Conservation (phyloP, 2,797 vertebrate genomes). For the Sebastolobus alascanus region DNA sequence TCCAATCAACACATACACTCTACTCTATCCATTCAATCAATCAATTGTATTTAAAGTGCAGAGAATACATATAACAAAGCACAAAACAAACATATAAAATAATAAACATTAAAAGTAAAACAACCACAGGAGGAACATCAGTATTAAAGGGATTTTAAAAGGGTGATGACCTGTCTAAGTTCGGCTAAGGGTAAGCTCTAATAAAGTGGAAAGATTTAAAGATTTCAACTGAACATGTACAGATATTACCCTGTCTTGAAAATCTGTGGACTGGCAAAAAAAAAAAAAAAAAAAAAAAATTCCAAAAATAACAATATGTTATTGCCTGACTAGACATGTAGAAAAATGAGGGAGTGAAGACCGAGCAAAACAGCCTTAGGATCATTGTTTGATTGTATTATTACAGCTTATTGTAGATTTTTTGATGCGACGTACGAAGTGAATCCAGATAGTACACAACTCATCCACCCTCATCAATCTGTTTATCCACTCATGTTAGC, state of each 20-base stretch:
- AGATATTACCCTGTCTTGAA: background rate
- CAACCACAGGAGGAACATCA: too few species aligned
- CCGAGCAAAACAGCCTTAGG: background rate
- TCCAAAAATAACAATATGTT: background rate
- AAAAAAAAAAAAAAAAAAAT: background rate
- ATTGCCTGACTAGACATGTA: background rate
- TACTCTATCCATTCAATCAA: background rate
- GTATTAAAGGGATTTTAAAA: too few species aligned
- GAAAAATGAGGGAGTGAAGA: background rate
- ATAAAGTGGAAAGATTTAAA: background rate
- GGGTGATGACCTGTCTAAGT: too few species aligned
- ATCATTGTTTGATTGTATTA: background rate
- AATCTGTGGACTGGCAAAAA: background rate
- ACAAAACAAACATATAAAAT: too few species aligned
- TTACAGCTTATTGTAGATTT: background rate
- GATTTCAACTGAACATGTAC: background rate
- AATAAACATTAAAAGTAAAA: too few species aligned
- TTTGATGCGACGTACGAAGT: background rate
- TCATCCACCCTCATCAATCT: background rate
- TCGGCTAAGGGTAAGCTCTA: too few species aligned
- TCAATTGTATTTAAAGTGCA: too few species aligned
- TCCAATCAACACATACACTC: background rate
- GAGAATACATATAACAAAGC: too few species aligned
- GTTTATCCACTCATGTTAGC: background rate
- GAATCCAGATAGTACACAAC: background rate